Percentiles rank a stretch among this genome's conserved stretches.
phyloP scores from a whole-genome alignment of 2,113 vertebrate genomes.

The Callospermophilus lateralis region DNA sequence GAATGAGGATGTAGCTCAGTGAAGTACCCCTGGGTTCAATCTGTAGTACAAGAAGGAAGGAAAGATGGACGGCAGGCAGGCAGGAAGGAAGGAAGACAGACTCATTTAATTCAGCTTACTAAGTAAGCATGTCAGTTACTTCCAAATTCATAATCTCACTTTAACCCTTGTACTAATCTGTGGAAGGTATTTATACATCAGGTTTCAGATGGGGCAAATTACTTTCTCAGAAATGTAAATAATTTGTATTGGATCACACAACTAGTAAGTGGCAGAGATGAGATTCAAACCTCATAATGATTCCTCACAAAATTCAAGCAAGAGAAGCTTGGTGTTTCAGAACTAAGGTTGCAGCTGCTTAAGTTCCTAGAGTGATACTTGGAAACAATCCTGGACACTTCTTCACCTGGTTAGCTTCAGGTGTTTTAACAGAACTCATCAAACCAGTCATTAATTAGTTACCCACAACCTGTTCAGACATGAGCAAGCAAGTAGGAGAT shows the following conservation, averaged over 20 bases:
- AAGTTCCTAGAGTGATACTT: not conserved
- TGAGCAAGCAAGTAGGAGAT: not conserved
- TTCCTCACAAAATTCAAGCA: not conserved
- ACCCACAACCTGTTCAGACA: not conserved
- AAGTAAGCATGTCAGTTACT: not conserved
- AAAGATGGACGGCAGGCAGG: no score
- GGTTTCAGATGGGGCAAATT: conserved; percentile 27
- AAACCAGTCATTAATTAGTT: not conserved
- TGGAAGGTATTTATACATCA: not conserved
- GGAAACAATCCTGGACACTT: not conserved
- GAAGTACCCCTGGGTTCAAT: no score
- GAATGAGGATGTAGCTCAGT: no score
- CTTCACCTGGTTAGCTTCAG: not conserved
- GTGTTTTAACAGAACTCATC: not conserved
- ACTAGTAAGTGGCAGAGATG: not conserved
- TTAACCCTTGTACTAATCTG: not conserved
- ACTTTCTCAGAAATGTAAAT: conserved; percentile 17
- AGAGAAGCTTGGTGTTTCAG: not conserved
- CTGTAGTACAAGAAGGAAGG: no score
- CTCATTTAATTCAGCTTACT: not conserved
- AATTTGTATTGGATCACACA: not conserved
- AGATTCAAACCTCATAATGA: not conserved
- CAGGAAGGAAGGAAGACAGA: no score
- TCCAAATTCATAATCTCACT: not conserved
- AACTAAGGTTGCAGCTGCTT: not conserved